Conservation (phyloP, 2,113 vertebrate genomes). For the Thinocorus orbignyianus region DNA sequence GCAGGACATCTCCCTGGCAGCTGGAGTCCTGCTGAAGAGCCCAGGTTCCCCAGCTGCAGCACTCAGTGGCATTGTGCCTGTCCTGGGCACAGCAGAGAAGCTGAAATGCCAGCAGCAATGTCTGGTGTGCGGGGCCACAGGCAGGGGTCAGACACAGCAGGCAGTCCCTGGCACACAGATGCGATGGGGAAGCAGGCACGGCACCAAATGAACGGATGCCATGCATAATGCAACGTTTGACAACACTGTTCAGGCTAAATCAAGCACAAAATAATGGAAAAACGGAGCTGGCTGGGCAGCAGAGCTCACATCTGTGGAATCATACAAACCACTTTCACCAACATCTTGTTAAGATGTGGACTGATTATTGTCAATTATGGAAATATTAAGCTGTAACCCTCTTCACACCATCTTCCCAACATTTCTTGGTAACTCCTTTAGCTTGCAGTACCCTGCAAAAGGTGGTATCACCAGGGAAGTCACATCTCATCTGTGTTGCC, state of each 20-base stretch:
- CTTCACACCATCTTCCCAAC: background rate
- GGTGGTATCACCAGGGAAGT: background rate
- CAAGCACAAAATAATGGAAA: background rate
- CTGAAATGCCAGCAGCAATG: background rate
- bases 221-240: background rate
- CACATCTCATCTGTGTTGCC: background rate
- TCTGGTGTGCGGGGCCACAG: rapidly evolving
- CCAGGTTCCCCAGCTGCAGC: background rate
- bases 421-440: background rate
- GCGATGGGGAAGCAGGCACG: background rate
- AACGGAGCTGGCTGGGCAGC: background rate
- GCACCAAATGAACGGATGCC: background rate
- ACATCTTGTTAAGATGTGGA: background rate
- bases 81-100: background rate
- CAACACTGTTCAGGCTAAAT: background rate
- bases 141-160: background rate
- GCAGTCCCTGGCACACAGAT: background rate
- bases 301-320: background rate
- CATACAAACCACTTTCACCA: background rate
- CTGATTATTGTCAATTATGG: background rate
- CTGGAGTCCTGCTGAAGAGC: background rate
- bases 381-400: background rate
- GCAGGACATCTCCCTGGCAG: background rate
- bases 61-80: background rate
- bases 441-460: background rate